Percentiles rank a stretch among this genome's conserved stretches.
These are phyloP conservation scores for Venusia cambrica DNA, from an alignment of 2,888 invertebrate genomes.

Conservation along the genomic window DNA sequence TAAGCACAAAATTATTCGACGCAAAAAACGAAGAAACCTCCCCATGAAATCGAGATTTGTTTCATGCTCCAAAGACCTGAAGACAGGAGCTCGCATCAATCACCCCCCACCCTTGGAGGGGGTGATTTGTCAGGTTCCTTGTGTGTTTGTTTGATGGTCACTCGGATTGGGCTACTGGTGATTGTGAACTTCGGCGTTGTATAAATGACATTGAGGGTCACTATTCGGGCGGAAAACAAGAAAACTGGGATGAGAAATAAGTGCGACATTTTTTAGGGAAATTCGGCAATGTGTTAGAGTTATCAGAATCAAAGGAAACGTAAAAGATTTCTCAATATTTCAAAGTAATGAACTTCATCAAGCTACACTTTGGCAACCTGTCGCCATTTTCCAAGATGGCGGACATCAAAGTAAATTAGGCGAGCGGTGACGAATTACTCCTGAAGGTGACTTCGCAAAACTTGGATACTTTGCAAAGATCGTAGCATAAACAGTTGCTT, in stretches of 20 bases:
- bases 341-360: conserved; percentile 20
- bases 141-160: conserved; percentile 38
- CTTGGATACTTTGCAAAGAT: conserved; percentile 4
- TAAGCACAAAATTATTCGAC: conserved; percentile 6
- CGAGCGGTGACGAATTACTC: conserved; percentile 10
- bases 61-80: conserved; percentile 27
- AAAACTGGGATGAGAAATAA: no score
- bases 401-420: conserved; percentile 12
- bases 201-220: conserved; percentile 28
- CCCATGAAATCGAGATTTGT: conserved; percentile 21
- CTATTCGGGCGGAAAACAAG: conserved; percentile 15
- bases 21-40: conserved; percentile 10
- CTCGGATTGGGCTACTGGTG: conserved; percentile 25
- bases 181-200: conserved; percentile 28
- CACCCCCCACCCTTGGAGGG: conserved; percentile 30
- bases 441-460: conserved; percentile 9
- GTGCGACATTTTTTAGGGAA: no score
- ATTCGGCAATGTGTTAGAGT: no score
- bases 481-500: conserved; percentile 1
- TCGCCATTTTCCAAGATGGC: conserved; percentile 20
- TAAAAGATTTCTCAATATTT: no score
- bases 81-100: conserved; percentile 55
- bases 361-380: conserved; percentile 7
- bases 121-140: conserved; percentile 27
- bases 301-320: no score